phyloP scores from a whole-genome alignment of 2,113 vertebrate species.

The Vanacampus margaritifer region DNA sequence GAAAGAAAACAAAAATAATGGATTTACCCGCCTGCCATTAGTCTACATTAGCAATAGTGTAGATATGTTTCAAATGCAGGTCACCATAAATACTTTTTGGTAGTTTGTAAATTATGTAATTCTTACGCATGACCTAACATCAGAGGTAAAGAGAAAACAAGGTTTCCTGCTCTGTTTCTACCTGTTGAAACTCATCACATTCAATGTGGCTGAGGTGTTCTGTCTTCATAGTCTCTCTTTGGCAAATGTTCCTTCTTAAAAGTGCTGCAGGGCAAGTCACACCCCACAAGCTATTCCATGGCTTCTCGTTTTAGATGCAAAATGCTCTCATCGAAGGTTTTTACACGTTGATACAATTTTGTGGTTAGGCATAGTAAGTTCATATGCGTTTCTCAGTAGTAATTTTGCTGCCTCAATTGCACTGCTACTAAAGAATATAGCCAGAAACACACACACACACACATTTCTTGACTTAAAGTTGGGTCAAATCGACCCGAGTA shows the following conservation, averaged over 20 bases:
- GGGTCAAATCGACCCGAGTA: too few relatives aligned
- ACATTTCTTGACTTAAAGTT: too few relatives aligned
- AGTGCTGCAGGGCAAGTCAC: conserved; percentile 35
- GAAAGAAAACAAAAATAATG: neutral
- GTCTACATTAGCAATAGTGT: neutral
- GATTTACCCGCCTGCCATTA: neutral
- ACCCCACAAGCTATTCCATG: conserved; percentile 32
- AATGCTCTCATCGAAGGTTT: neutral
- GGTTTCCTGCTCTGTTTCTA: conserved; percentile 20
- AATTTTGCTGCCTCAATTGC: neutral
- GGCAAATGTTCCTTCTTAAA: conserved; percentile 11
- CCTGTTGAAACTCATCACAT: conserved; percentile 46
- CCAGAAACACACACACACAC: too few relatives aligned
- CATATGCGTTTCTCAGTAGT: neutral
- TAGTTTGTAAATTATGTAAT: neutral
- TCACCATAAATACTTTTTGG: neutral
- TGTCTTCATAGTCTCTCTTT: conserved; percentile 16
- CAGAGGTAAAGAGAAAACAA: neutral
- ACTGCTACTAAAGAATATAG: neutral
- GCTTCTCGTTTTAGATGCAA: conserved; percentile 14
- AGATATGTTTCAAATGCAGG: neutral
- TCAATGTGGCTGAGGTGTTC: conserved; percentile 26
- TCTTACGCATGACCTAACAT: neutral
- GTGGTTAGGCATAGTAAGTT: neutral
- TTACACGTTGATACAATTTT: neutral